Base-by-base conservation (phyloP, 2,888 invertebrate genomes). In the Oeneis ivallda region DNA sequence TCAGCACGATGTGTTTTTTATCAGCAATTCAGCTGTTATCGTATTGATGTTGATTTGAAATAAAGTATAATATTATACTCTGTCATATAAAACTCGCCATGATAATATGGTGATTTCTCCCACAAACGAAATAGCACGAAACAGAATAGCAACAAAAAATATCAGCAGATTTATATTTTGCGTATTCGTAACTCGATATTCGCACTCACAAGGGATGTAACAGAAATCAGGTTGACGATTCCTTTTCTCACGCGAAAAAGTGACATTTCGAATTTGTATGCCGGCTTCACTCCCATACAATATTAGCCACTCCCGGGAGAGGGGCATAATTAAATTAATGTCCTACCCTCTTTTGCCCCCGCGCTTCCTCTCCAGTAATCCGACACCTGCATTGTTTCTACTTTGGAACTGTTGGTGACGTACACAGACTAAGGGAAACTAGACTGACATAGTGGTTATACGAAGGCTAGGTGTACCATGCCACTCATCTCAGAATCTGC, bases 191-290 rank as follows among this genome's bases (percentile, higher is more conserved):
- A 89, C 87, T 74, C 78, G 83, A 90, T 89, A 84, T 57, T 56
- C 79, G 45, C 80, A 64, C 61, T 81, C 90, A 77, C 84, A 73
- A 72, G 91, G 91, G 88, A 89, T 83, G 77, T 80, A 80, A 75
- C 79, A 81, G 77, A 86, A 90, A 91, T 89, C 89, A 83, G 84
- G 82, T 82, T 84, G 45, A 39, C 81, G 84, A 85, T 89, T 90
- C 89, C 89, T 87, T 89, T 90, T 92, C 91, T 89, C 91, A 89
- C 90, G 89, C 87, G 88, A 87, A 89, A 91, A 90, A 89, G 86
- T 89, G 87, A 87, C 89, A 84, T 82, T 82, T 80, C 26, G 83
- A 87, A 85, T 89, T 88, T 82, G 85, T 88, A 84, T 84, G 84
- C 83, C 71, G 80, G 81, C 76, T 79, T 86, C 84, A 75, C 87